Percentiles rank a stretch among this genome's conserved stretches.
These are phyloP conservation scores for Phaedon cochleariae DNA, from an alignment of 2,888 invertebrate genomes.

Conservation along the genomic window DNA sequence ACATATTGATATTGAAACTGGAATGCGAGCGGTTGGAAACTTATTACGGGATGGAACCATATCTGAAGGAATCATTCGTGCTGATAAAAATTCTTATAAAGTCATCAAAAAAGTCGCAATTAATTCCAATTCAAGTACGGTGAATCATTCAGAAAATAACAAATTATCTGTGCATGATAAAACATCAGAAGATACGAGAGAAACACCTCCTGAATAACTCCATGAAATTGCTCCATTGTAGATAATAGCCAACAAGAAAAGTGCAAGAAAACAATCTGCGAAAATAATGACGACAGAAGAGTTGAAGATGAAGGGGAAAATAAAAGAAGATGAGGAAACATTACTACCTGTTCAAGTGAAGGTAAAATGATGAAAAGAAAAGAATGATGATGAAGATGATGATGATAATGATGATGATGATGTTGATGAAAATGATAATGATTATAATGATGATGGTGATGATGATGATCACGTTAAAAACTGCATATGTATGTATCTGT, in stretches of 20 bases:
- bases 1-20: neutral
- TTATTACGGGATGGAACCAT: neutral
- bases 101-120: too few species aligned
- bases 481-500: too few species aligned
- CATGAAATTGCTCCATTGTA: neutral
- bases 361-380: neutral
- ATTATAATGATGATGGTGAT: too few species aligned
- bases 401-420: too few species aligned
- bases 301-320: slow-evolving; percentile 2
- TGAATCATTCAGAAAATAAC: too few species aligned
- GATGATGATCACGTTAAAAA: too few species aligned
- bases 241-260: neutral
- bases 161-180: too few species aligned
- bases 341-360: neutral
- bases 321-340: slow-evolving; percentile 9
- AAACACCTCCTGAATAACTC: neutral
- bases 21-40: neutral
- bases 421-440: too few species aligned
- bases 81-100: too few species aligned
- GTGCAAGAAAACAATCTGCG: slow-evolving; percentile 12
- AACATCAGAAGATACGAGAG: slow-evolving; percentile 8
- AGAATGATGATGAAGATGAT: too few species aligned
- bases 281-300: neutral
- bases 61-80: slow-evolving; percentile 11
- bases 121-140: too few species aligned